Evolutionary conservation across 64 coral and sea anemone genomes (phyloP), one percentile per base, ranked within the genome.

Genomic region (Montipora capricornis): DNA sequence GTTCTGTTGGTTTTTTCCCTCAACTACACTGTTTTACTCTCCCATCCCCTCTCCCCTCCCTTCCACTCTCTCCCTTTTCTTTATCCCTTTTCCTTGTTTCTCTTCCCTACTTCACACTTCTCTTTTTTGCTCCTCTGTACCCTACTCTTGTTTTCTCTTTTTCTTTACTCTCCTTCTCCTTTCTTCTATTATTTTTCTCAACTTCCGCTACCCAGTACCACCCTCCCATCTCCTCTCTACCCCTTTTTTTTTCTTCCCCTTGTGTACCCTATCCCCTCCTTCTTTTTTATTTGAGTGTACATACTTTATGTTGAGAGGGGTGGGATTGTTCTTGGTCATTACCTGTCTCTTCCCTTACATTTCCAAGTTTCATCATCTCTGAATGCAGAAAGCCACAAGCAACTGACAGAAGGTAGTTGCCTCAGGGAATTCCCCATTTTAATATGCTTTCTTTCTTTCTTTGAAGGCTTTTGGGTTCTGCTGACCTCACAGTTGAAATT

Each of bases 401-500:
- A 55, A 10, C 52, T 44, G 64, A 61, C 13, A 1, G 5, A 44
- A 29, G 13, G 46, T 37, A 76, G 52, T 47, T 51, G 22, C n/a
- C 14, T 16, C 14, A 11, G 17, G n/a, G 5, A 26, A 55, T 10
- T 55, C 52, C 62, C 12, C 2, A 0, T 53, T 75, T 45, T 87
- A 14, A 9, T 19, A 44, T 87, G 37, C 37, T 37, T 37, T 37
- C 37, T 37, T 37, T 37, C 29, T 79, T 22, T 45, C 73, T 92
- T 78, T 24, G 5, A 13, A 96, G 95, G 58, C 74, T 94, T 67
- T 76, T 97, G 44, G 79, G 71, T 26, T 84, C 92, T 69, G 84
- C 95, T 44, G 89, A 94, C 14, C 44, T 97, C 5, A 90, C 92
- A 71, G 91, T 94, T 80, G 80, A 82, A 69, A 94, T 97, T 12